A percentile compares a stretch with the other conserved stretches of the same genome.
Conservation (phyloP, 2,113 vertebrate species). For the Bubo blakistoni region DNA sequence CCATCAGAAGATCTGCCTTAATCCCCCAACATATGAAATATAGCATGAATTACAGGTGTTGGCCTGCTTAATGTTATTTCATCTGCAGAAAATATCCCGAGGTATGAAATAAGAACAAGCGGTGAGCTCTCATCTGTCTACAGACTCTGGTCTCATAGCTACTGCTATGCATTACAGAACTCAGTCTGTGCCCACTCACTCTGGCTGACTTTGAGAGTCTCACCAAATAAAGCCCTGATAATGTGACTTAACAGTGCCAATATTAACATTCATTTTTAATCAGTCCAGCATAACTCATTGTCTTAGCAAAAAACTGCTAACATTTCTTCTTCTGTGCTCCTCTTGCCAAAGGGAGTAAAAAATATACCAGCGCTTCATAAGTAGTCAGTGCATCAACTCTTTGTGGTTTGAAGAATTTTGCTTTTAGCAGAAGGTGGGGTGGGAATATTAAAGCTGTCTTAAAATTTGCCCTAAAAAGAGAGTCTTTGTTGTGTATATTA, state of each 20-base stretch:
- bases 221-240: not conserved
- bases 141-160: not conserved
- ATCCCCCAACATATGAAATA: not conserved
- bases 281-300: not conserved
- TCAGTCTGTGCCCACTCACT: not conserved
- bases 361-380: rapidly evolving
- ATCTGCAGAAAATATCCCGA: not conserved
- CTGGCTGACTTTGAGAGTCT: not conserved
- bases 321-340: not conserved
- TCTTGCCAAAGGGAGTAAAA: not conserved
- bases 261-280: not conserved
- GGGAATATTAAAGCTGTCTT: not conserved
- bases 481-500: not conserved
- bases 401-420: not conserved
- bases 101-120: not conserved
- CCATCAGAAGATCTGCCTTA: not conserved
- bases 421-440: not conserved
- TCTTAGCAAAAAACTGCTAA: not conserved
- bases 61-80: not conserved
- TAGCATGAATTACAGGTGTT: not conserved
- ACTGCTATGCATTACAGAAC: not conserved
- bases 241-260: not conserved
- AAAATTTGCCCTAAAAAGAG: not conserved
- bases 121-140: not conserved
- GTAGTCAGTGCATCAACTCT: rapidly evolving